phyloP scores from a whole-genome alignment of 1,140 invertebrate genomes.

The Proctacanthus coquilletti region DNA sequence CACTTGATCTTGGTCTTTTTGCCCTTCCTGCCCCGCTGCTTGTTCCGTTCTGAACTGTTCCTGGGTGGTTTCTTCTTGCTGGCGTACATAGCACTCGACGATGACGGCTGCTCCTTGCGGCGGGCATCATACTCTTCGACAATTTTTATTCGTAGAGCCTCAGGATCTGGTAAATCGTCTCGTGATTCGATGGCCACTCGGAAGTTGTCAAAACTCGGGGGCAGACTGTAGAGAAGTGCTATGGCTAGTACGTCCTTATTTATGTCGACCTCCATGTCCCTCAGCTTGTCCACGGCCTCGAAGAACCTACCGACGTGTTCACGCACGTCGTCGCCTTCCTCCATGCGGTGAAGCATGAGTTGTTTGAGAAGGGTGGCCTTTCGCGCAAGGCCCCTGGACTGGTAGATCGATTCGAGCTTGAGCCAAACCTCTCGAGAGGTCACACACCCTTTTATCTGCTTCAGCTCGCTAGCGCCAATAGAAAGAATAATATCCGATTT shows the following conservation, averaged over 20 bases:
- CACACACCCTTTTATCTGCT: slow-evolving; percentile 8
- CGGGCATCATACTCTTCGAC: not conserved
- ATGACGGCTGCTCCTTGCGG: too few relatives aligned
- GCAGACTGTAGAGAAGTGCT: too few relatives aligned
- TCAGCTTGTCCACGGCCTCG: slow-evolving; percentile 11
- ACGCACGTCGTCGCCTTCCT: slow-evolving; percentile 8
- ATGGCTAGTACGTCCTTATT: too few relatives aligned
- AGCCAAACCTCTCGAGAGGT: slow-evolving; percentile 13
- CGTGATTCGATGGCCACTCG: not conserved
- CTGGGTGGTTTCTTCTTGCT: too few relatives aligned
- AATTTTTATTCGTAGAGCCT: not conserved
- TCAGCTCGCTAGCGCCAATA: slow-evolving; percentile 10
- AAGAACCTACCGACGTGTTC: slow-evolving; percentile 14
- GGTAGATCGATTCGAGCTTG: slow-evolving; percentile 11
- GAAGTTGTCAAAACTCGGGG: not conserved
- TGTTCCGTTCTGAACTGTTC: too few relatives aligned
- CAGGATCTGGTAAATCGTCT: too few relatives aligned
- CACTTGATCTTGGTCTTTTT: too few relatives aligned
- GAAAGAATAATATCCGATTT: slow-evolving; percentile 10
- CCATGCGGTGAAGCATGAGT: slow-evolving; percentile 9
- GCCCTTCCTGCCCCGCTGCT: too few relatives aligned
- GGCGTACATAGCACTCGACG: too few relatives aligned
- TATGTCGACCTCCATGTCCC: slow-evolving; percentile 9
- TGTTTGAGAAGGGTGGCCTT: slow-evolving; percentile 15
- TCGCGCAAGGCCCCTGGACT: slow-evolving; percentile 11